Evolutionary conservation across 2,113 vertebrate genomes (phyloP).

Genomic region (Megaceryle maxima): DNA sequence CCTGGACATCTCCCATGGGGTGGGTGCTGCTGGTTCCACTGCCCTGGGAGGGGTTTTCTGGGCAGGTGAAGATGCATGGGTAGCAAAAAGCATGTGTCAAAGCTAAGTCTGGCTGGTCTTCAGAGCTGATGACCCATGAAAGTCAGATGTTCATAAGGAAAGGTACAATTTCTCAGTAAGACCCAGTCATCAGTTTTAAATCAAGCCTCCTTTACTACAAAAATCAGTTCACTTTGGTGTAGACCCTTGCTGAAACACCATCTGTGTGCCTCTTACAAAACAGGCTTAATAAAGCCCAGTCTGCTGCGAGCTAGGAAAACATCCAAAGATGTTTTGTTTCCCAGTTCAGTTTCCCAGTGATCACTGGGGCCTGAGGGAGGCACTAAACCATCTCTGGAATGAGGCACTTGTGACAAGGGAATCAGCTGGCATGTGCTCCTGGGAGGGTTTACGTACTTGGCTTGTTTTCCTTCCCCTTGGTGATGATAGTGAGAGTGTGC

Average conservation of each 20-base stretch:
- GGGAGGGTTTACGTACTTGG: constrained; percentile 81
- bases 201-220: background rate
- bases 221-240: background rate
- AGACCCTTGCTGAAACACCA: background rate
- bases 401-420: background rate
- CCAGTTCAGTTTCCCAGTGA: background rate
- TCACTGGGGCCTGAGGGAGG: background rate
- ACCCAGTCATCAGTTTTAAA: background rate
- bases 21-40: background rate
- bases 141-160: background rate
- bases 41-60: background rate
- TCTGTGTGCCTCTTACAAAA: background rate
- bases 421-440: accelerated
- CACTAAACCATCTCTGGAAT: background rate
- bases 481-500: constrained; percentile 91
- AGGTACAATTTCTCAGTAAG: background rate
- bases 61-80: background rate
- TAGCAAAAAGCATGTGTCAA: background rate
- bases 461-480: constrained; percentile 91
- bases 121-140: background rate
- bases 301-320: background rate
- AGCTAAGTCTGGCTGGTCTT: background rate
- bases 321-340: background rate
- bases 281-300: background rate
- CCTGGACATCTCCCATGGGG: background rate